phyloP scores from a whole-genome alignment of 64 coral and sea anemone species.

The Cladopsammia gracilis region DNA sequence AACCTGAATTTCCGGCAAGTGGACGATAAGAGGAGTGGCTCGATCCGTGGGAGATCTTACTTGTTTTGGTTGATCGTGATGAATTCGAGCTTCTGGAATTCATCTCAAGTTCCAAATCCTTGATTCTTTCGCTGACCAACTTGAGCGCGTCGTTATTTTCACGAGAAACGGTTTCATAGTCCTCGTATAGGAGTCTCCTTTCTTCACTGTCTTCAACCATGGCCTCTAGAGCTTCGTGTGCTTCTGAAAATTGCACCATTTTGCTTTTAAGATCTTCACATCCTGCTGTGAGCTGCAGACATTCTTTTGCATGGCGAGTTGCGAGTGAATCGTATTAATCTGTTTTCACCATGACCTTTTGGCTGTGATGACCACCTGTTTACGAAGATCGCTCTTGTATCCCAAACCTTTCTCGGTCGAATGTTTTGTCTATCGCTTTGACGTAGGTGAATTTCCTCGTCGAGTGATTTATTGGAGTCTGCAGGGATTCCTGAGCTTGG shows the following conservation, averaged over 20 bases:
- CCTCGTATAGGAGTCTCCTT: background rate
- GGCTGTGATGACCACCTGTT: background rate
- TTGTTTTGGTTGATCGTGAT: background rate
- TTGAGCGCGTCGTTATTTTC: background rate
- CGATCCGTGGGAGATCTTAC: background rate
- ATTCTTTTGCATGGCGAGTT: background rate
- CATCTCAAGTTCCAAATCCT: background rate
- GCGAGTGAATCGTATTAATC: background rate
- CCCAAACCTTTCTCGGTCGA: background rate
- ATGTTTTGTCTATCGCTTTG: background rate
- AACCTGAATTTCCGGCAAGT: background rate
- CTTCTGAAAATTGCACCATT: background rate
- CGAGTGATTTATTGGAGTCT: background rate
- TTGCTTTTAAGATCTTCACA: background rate
- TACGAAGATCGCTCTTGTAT: background rate
- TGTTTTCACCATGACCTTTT: slow-evolving; percentile 9
- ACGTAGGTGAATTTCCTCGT: background rate
- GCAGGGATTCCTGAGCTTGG: background rate
- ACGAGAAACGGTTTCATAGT: background rate
- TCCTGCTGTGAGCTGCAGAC: background rate
- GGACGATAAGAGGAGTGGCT: background rate
- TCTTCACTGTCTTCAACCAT: background rate
- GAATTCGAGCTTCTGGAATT: background rate
- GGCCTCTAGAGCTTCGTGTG: background rate
- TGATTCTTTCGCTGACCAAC: background rate